Percentiles rank a stretch among this genome's conserved stretches.
These are phyloP conservation scores for Vipera latastei DNA, from an alignment of 2,797 vertebrate species.

Conservation along the genomic window DNA sequence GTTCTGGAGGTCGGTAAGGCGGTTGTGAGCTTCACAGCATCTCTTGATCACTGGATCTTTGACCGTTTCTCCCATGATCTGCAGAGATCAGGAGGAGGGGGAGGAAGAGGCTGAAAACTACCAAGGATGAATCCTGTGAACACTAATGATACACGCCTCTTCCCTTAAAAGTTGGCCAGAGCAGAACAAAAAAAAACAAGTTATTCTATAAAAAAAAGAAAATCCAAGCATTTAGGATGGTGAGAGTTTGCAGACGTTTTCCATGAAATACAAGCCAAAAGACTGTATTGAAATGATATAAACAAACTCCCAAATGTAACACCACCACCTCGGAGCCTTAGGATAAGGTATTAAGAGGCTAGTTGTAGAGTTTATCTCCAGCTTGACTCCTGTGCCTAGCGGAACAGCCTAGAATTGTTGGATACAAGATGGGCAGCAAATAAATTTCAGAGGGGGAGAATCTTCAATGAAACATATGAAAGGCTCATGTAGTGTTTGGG, in stretches of 20 bases:
- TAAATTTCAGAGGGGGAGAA: no score
- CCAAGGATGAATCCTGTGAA: background rate
- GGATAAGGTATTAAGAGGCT: background rate
- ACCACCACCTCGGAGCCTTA: background rate
- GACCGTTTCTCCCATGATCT: conserved; percentile 90
- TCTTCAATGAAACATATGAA: background rate
- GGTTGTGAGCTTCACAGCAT: conserved; percentile 83
- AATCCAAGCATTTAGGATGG: background rate
- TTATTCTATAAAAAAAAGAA: background rate
- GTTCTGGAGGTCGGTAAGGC: conserved; percentile 79
- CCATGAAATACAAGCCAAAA: background rate
- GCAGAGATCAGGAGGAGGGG: background rate
- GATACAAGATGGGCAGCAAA: no score
- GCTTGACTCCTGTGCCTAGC: background rate
- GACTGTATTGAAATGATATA: background rate
- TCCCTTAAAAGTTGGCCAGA: background rate
- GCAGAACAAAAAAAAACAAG: background rate
- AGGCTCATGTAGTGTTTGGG: background rate
- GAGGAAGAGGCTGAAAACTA: background rate
- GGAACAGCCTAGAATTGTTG: background rate
- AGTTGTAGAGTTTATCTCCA: background rate
- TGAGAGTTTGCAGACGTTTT: background rate
- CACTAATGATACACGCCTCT: background rate
- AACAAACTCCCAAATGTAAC: background rate
- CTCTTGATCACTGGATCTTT: conserved; percentile 83